Evolutionary conservation across 2,888 invertebrate species (phyloP).

Genomic region (Gandaritis pyraliata): DNA sequence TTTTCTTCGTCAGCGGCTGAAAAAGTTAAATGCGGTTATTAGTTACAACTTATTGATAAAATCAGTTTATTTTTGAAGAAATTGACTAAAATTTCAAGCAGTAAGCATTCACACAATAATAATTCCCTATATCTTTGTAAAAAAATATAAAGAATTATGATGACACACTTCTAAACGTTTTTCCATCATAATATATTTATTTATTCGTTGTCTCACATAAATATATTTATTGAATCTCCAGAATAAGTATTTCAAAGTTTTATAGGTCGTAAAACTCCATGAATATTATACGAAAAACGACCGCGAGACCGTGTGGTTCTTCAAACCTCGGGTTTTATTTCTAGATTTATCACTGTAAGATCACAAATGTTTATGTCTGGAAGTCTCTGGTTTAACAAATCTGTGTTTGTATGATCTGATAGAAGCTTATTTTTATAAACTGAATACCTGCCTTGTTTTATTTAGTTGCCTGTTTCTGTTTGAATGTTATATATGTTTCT

Average conservation of each 20-base stretch:
- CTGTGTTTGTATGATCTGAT: slow-evolving; percentile 35
- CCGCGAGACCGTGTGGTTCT: slow-evolving; percentile 26
- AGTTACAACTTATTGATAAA: slow-evolving; percentile 23
- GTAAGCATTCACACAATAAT: no score
- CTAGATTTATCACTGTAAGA: slow-evolving; percentile 37
- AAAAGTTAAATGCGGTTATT: slow-evolving; percentile 74
- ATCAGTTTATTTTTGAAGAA: no score
- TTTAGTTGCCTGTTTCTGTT: background rate
- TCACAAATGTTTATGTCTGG: slow-evolving; percentile 63
- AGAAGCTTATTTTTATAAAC: no score
- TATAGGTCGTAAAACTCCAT: slow-evolving; percentile 8
- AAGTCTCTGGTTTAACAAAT: slow-evolving; percentile 48
- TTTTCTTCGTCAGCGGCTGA: slow-evolving; percentile 97
- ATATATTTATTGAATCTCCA: no score
- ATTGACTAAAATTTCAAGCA: no score
- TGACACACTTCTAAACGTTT: no score
- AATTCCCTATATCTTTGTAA: no score
- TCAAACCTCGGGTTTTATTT: slow-evolving; percentile 48
- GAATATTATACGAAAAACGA: slow-evolving; percentile 18
- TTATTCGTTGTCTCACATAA: no score
- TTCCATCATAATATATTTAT: no score
- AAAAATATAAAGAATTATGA: no score
- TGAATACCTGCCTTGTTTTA: background rate
- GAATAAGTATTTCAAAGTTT: no score
- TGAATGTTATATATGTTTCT: no score